A percentile compares a stretch with the other conserved stretches of the same genome.
Conservation (phyloP, 35 echinoderm and acorn worm genomes). For the Ophiothrix spiculata region DNA sequence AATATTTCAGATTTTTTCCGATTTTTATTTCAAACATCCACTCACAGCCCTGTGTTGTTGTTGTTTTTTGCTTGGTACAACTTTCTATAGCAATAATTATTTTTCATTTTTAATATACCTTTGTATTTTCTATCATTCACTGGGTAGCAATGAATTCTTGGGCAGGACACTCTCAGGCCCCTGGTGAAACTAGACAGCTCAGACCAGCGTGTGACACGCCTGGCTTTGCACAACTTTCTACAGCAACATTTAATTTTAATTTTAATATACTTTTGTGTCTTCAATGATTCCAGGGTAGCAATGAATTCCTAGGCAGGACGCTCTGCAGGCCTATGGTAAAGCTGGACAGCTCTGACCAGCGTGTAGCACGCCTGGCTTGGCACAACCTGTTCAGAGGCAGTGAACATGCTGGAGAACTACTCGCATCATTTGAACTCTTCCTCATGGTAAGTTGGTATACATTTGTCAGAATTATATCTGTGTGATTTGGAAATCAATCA, state of each 20-base stretch:
- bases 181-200: slow-evolving; percentile 86
- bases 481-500: background rate
- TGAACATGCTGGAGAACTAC: slow-evolving; percentile 71
- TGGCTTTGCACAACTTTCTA: slow-evolving; percentile 83
- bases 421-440: slow-evolving; percentile 98
- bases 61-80: too few relatives aligned
- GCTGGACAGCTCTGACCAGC: slow-evolving; percentile 75
- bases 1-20: too few relatives aligned
- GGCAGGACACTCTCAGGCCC: slow-evolving; percentile 65
- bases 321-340: slow-evolving; percentile 82
- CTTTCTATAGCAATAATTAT: too few relatives aligned
- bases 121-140: too few relatives aligned
- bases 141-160: slow-evolving; percentile 92
- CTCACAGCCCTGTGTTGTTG: too few relatives aligned
- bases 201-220: slow-evolving; percentile 79
- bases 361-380: slow-evolving; percentile 82
- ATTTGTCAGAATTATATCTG: background rate
- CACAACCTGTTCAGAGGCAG: slow-evolving; percentile 61
- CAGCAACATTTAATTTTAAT: too few relatives aligned
- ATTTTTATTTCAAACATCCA: too few relatives aligned
- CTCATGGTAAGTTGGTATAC: slow-evolving; percentile 35
- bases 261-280: background rate
- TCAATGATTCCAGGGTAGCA: slow-evolving; percentile 20
- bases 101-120: too few relatives aligned
- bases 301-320: slow-evolving; percentile 89